Conservation (phyloP, 2,888 invertebrate species). For the Acleris cristana region DNA sequence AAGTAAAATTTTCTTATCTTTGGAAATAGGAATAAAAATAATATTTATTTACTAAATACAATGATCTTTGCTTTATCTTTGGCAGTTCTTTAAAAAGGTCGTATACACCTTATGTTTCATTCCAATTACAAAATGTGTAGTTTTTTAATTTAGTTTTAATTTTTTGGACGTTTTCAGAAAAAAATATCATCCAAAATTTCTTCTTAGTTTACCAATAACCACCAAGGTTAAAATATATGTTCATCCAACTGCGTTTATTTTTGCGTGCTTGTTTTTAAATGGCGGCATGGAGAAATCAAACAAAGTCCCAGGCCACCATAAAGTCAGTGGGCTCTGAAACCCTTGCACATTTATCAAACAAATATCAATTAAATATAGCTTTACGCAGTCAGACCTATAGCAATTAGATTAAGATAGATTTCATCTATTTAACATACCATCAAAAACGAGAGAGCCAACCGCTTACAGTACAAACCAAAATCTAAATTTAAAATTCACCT, state of each 20-base stretch:
- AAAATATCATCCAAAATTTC: not conserved
- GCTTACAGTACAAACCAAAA: too few relatives aligned
- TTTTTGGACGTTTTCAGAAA: slow-evolving; percentile 7
- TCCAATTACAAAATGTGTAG: slow-evolving; percentile 19
- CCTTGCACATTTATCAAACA: not conserved
- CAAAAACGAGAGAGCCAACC: too few relatives aligned
- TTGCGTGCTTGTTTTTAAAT: not conserved
- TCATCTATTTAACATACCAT: not conserved
- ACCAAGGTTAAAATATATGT: not conserved
- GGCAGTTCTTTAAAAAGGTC: slow-evolving; percentile 52
- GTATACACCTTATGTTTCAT: slow-evolving; percentile 48
- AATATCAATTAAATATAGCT: too few relatives aligned
- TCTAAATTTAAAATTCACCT: too few relatives aligned
- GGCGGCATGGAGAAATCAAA: too few relatives aligned
- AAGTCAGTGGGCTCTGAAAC: not conserved
- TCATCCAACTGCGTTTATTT: not conserved
- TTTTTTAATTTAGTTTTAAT: slow-evolving; percentile 10
- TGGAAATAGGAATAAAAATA: slow-evolving; percentile 57
- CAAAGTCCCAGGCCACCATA: not conserved
- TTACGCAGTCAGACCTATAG: too few relatives aligned
- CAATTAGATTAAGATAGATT: slow-evolving; percentile 1
- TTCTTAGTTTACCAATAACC: not conserved
- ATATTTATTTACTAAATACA: slow-evolving; percentile 34
- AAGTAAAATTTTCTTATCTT: slow-evolving; percentile 52
- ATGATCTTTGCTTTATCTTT: slow-evolving; percentile 60